Evolutionary conservation across 1,140 invertebrate genomes (phyloP).

Genomic region (Chelonus insularis): DNA sequence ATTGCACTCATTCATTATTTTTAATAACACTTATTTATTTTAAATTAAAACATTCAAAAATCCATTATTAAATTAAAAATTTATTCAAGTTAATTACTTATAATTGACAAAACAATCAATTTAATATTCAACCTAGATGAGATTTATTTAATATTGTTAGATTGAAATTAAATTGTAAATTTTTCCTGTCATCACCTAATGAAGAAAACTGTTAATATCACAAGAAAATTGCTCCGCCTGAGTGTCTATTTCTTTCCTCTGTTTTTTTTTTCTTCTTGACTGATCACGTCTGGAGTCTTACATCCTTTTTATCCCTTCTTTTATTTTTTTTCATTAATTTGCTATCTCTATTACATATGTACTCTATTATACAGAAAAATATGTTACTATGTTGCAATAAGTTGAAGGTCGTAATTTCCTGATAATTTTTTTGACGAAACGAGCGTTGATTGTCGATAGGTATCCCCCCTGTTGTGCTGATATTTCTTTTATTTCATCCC

Average conservation of each 20-base stretch:
- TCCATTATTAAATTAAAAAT: too few species aligned
- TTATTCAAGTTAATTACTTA: too few species aligned
- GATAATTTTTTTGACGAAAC: constrained; percentile 12
- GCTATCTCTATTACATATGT: background rate
- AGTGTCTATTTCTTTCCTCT: background rate
- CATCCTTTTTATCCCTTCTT: background rate
- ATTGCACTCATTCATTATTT: too few species aligned
- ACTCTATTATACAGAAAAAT: background rate
- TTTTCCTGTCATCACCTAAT: too few species aligned
- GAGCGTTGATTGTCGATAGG: constrained; percentile 24
- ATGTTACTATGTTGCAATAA: background rate
- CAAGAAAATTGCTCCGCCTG: background rate
- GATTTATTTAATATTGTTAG: too few species aligned
- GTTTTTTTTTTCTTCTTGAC: constrained; percentile 8
- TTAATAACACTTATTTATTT: too few species aligned
- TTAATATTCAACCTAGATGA: too few species aligned
- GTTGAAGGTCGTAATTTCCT: constrained; percentile 21
- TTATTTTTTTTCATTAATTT: background rate
- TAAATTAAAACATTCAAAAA: too few species aligned
- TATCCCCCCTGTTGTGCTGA: constrained; percentile 19
- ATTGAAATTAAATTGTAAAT: too few species aligned
- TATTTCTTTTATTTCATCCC: background rate
- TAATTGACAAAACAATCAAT: too few species aligned
- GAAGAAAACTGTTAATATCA: too few species aligned
- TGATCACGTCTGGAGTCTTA: constrained; percentile 22